phyloP scores from a whole-genome alignment of 2,888 invertebrate species.

The Mimachlamys varia region DNA sequence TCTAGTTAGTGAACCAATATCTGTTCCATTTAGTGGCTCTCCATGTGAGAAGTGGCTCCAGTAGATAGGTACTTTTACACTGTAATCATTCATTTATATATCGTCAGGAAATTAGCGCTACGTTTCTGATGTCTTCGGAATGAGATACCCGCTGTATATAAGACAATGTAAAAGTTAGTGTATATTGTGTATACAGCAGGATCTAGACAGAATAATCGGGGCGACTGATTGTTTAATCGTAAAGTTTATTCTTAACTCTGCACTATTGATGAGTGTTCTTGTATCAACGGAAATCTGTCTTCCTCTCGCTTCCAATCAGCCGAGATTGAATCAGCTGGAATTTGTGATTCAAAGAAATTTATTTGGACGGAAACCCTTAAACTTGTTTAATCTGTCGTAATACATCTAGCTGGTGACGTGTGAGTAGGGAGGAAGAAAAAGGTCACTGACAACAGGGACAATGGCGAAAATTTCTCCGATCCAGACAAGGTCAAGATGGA shows the following conservation, averaged over 20 bases:
- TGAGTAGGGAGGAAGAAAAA: constrained; percentile 10
- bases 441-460: not conserved
- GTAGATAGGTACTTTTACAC: not conserved
- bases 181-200: not conserved
- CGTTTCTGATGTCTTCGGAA: not conserved
- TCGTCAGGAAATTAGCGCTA: not conserved
- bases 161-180: not conserved
- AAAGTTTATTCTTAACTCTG: not conserved
- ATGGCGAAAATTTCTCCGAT: not conserved
- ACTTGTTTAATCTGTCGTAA: constrained; percentile 4
- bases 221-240: not conserved
- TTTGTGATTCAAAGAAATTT: constrained; percentile 22
- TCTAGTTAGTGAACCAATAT: not conserved
- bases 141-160: not conserved
- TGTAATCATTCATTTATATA: not conserved
- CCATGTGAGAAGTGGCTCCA: not conserved
- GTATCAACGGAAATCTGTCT: not conserved
- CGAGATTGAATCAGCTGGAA: not conserved
- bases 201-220: not conserved
- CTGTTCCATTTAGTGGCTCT: not conserved
- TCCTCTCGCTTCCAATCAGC: not conserved
- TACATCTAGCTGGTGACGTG: not conserved
- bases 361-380: not conserved
- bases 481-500: constrained; percentile 5
- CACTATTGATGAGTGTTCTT: constrained; percentile 25